Base-by-base conservation (phyloP, 2,113 vertebrate species). In the Dromaius novaehollandiae region DNA sequence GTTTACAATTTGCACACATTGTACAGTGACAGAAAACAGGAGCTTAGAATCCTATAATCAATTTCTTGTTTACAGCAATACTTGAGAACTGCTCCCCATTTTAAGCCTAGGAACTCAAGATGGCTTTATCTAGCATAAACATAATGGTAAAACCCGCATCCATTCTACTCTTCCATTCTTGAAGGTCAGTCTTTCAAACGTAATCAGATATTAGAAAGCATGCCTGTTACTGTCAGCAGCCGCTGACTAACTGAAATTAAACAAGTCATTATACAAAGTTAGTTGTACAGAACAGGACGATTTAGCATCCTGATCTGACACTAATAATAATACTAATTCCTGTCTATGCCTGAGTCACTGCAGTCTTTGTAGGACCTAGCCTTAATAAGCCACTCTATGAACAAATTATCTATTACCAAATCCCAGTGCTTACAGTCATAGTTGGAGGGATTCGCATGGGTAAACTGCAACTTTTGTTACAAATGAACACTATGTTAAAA, bases 181-280 rank as follows among this genome's bases (percentile, higher is more conserved):
- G 32, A 90, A 60, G n/a, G 25, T 28, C 22, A 44, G 34, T 7
- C 28, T 69, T 83, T 63, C 17, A 24, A 77, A 73, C 38, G 6
- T 20, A 40, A 79, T 20, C 3, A 36, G 19, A 7, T 8, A 8
- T 17, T n/a, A 77, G 13, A 63, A 82, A 83, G 25, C 1, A 13
- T 25, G 16, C 3, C 3, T 4, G 5, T 24, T 40, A n/a, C 9
- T 61, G 11, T 50, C 24, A 16, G 46, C 15, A 32, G 55, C 28
- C 19, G 55, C 61, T 19, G 17, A 50, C 19, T 48, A 55, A 36
- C 5, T 22, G 3, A 38, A 92, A 55, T 40, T 26, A 79, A 14
- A 0, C 4, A 53, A 56, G 40, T 55, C n/a, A 7, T 50, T 75
- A 50, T 4, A 53, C 20, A 11, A 86, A 63, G 13, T 0, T 56